Evolutionary conservation across 2,113 vertebrate species (phyloP).

Genomic region (Labrus mixtus): DNA sequence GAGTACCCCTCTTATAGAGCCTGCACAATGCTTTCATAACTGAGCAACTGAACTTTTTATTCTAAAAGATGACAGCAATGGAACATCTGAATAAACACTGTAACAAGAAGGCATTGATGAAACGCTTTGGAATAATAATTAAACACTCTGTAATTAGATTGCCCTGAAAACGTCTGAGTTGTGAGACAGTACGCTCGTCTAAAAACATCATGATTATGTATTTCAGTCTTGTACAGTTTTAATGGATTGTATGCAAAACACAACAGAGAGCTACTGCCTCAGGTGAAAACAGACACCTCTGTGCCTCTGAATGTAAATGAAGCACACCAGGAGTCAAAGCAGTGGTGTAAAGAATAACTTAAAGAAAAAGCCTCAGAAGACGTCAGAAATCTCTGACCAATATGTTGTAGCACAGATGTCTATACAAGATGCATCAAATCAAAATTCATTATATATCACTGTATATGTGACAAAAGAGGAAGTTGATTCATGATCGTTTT

Average conservation of each 20-base stretch:
- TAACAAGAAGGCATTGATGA: background rate
- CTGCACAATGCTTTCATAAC: background rate
- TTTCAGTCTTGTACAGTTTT: background rate
- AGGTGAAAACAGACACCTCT: background rate
- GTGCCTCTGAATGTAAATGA: constrained; percentile 52
- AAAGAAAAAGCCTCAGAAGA: background rate
- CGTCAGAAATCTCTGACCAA: background rate
- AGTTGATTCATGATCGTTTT: background rate
- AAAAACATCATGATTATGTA: background rate
- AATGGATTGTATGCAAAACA: background rate
- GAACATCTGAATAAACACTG: background rate
- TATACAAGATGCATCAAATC: background rate
- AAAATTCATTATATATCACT: background rate
- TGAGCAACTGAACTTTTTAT: background rate
- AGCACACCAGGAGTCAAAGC: constrained; percentile 3
- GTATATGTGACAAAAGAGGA: background rate
- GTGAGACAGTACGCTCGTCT: constrained; percentile 6
- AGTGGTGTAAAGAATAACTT: background rate
- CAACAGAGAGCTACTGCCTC: background rate
- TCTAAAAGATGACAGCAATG: background rate
- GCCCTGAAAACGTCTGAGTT: background rate
- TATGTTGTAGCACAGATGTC: background rate
- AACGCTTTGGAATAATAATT: background rate
- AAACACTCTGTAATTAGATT: background rate
- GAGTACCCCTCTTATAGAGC: no score